Percentiles rank a stretch among this genome's conserved stretches.
These are phyloP conservation scores for Calameuta pallipes DNA, from an alignment of 2,888 invertebrate species.

Conservation along the genomic window DNA sequence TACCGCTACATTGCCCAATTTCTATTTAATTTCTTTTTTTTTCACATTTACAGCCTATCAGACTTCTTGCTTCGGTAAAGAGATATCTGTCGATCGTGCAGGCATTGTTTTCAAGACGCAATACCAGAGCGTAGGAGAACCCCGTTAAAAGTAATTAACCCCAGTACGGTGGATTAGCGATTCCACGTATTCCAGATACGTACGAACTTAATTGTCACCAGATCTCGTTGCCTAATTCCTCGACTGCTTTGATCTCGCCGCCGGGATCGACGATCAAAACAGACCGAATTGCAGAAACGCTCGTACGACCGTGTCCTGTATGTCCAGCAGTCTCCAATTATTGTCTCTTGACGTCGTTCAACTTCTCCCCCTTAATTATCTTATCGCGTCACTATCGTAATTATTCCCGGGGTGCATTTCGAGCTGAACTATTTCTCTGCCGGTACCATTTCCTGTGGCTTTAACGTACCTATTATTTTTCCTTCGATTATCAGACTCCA, in stretches of 20 bases:
- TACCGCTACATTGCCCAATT: background rate
- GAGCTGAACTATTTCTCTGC: background rate
- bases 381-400: background rate
- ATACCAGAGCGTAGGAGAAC: conserved; percentile 1
- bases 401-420: background rate
- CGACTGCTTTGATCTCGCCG: conserved; percentile 22
- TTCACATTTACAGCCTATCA: background rate
- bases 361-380: background rate
- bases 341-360: background rate
- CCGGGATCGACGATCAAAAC: conserved; percentile 21
- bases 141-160: conserved; percentile 23
- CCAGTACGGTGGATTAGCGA: conserved; percentile 20
- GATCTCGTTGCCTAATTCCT: conserved; percentile 19
- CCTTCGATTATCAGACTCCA: background rate
- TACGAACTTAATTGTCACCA: conserved; percentile 23
- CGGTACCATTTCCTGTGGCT: background rate
- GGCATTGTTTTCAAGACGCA: background rate
- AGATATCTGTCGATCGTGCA: background rate
- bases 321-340: background rate
- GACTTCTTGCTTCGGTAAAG: background rate
- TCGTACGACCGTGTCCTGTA: background rate
- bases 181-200: conserved; percentile 21
- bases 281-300: conserved; percentile 17
- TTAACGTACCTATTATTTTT: background rate
- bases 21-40: conserved; percentile 6